Evolutionary conservation across 2,797 vertebrate species (phyloP), one percentile per base, ranked within the genome.

Genomic region (Tauraco hartlaubi): DNA sequence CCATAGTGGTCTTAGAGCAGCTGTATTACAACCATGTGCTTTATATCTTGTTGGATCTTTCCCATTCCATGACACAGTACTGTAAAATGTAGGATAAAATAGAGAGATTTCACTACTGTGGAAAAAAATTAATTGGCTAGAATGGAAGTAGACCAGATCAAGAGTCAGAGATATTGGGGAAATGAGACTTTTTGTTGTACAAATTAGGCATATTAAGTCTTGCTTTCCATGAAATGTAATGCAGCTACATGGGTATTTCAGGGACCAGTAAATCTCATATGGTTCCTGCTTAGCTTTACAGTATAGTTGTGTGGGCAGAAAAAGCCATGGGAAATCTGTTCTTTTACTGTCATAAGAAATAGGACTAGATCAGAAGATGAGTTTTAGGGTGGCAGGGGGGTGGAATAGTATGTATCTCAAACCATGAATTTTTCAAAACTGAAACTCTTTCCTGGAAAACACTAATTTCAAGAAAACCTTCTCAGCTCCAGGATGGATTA

Each of bases 351-450:
- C 0, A 0, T 41, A 63, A 80, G 63, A 83, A 83, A 46, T 13
- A 59, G 12, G 10, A 15, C 29, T 67, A 72, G 44, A 35, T 88
- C 37, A 54, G 17, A 14, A 31, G 7, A 81, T 26, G 35, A 64
- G 23, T 55, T 61, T 15, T 4, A 9, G 18, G n/a, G 23, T 7
- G 6, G 7, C 4, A 3, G 4, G 2, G 3, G 31, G 12, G 7
- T 41, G 15, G 2, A 35, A 28, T 48, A 52, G 8, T 44, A 33
- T 61, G 80, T 72, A 26, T 19, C 15, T 37, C 29, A 88, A 87
- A 12, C 16, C 2, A 39, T 21, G 3, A 10, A 5, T 72, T 86
- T 77, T 88, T 81, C 39, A 59, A 23, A 85, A 78, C 13, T 43
- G 9, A 31, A 91, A 41, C 6, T 61, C 22, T 3, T 74, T 56